Conservation (phyloP, 1,140 invertebrate species). For the Macrostomum lignano region DNA sequence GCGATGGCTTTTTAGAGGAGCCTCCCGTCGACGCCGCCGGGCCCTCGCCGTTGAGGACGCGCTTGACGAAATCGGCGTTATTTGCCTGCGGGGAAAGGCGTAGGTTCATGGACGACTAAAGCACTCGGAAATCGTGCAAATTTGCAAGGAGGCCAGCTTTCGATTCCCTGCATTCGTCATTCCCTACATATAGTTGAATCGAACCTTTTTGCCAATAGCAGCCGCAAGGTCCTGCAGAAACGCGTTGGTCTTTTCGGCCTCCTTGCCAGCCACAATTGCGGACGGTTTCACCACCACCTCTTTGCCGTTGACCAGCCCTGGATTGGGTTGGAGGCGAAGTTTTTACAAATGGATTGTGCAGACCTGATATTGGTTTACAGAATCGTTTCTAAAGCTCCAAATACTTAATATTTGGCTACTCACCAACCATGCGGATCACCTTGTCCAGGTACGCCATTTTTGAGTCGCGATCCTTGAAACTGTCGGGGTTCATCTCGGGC, state of each 20-base stretch:
- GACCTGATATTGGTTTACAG: neutral
- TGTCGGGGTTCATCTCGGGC: slow-evolving; percentile 52
- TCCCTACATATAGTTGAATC: no score
- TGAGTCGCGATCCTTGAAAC: slow-evolving; percentile 54
- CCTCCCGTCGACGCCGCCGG: no score
- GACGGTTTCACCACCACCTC: slow-evolving; percentile 43
- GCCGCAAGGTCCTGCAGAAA: slow-evolving; percentile 52
- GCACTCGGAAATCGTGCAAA: no score
- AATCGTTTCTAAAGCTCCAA: slow-evolving; percentile 1
- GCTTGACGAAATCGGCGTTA: no score
- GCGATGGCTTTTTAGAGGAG: no score
- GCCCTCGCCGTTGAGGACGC: no score
- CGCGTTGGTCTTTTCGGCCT: slow-evolving; percentile 66
- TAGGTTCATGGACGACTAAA: no score
- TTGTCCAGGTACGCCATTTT: slow-evolving; percentile 67
- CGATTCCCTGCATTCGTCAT: no score
- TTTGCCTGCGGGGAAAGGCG: no score
- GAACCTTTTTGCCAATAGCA: slow-evolving; percentile 27
- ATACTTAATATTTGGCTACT: slow-evolving; percentile 24
- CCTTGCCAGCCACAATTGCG: slow-evolving; percentile 72
- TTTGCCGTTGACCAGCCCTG: slow-evolving; percentile 35
- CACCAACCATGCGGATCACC: slow-evolving; percentile 53
- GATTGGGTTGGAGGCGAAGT: no score
- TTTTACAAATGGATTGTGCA: neutral
- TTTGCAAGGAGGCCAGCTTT: no score